Base-by-base conservation (phyloP, 2,797 vertebrate species). In the Merluccius polli region DNA sequence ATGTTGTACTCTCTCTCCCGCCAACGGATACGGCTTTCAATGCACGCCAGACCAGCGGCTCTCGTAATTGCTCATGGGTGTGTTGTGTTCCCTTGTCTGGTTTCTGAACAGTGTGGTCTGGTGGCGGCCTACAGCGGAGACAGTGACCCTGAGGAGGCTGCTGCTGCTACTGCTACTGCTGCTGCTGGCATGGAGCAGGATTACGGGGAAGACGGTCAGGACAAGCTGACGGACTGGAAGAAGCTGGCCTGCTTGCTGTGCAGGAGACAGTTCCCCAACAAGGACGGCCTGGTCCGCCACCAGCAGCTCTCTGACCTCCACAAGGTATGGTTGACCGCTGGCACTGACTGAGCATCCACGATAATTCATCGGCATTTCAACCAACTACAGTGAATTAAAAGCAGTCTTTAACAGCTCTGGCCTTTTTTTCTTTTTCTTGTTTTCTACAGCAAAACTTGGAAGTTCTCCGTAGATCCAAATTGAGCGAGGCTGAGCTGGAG, bases 41-140 rank as follows among this genome's bases (percentile, higher is more conserved):
- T 9, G 44, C 44, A 52, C 44, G 18, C 44, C 1, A 15, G 44
- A 18, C 16, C 44, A 21, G 44, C 44, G 24, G 52, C 52, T 59
- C 52, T n/a, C 5, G n/a, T 9, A 4, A 24, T 65, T 10, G 9
- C 59, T 65, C 7, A 69, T 2, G 2, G 9, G 29, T 67, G 63
- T 13, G 11, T n/a, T 29, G 35, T 27, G n/a, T 15, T 52, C 48
- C 52, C 52, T 63, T 0, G 52, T 63, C 9, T 65, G 7, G 15
- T 48, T 24, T 2, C 31, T 74, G 52, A 68, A 77, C 82, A 98
- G 97, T 93, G 94, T 83, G 97, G 95, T 21, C 93, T 99, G 0
- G 98, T 99, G 85, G 98, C 97, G 31, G 97, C 98, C 12, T 99
- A 99, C 88, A 98, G 96, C 13, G 98, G 98, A 6, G 98, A 99